phyloP scores from a whole-genome alignment of 2,888 invertebrate species.

The Azorinus chamasolen region DNA sequence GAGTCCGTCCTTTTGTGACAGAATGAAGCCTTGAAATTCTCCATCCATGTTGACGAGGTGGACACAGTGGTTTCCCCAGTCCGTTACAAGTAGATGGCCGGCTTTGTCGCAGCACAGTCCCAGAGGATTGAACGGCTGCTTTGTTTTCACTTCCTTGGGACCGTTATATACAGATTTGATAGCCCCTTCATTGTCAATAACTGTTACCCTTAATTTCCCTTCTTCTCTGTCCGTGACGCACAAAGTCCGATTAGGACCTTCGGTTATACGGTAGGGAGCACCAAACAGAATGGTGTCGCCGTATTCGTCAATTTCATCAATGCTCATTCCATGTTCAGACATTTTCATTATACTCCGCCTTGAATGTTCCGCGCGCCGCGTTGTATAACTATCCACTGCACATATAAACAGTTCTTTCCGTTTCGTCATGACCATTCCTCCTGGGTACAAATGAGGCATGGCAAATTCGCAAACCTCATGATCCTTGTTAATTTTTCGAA shows the following conservation, averaged over 20 bases:
- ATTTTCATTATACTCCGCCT: conserved; percentile 64
- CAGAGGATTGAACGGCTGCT: conserved; percentile 70
- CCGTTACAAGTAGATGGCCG: conserved; percentile 64
- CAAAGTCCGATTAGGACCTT: conserved; percentile 64
- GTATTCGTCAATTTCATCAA: conserved; percentile 71
- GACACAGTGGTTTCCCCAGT: conserved; percentile 72
- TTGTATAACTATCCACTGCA: conserved; percentile 72
- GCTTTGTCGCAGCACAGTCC: conserved; percentile 66
- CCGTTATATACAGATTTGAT: conserved; percentile 63
- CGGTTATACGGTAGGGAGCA: conserved; percentile 68
- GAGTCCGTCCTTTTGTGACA: conserved; percentile 69
- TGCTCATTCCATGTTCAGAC: conserved; percentile 64
- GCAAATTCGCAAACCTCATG: conserved; percentile 65
- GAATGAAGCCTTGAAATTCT: conserved; percentile 67
- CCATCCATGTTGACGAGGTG: conserved; percentile 67
- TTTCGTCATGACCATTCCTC: conserved; percentile 69
- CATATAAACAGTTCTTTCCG: conserved; percentile 69
- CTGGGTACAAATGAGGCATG: conserved; percentile 65
- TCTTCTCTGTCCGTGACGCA: conserved; percentile 70
- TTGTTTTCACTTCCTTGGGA: conserved; percentile 56
- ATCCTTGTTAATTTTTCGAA: conserved; percentile 68
- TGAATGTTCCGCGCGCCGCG: conserved; percentile 60
- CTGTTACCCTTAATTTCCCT: conserved; percentile 64
- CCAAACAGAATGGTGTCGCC: conserved; percentile 65
- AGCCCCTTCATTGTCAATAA: conserved; percentile 61